Evolutionary conservation across 2,797 vertebrate species (phyloP).

Genomic region (Spea hammondii): DNA sequence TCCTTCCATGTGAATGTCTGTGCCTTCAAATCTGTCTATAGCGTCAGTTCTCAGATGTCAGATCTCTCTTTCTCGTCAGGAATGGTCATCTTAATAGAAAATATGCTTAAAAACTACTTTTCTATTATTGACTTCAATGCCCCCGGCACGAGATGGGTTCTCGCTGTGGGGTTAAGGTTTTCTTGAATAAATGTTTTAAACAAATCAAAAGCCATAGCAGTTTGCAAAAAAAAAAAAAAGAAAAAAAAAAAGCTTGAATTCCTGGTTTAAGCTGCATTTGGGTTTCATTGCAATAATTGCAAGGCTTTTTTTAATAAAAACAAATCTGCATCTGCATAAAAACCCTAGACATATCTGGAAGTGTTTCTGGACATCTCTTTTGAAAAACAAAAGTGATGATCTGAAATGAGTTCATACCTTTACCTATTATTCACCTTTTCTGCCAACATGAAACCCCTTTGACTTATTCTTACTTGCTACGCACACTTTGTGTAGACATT

Average conservation of each 20-base stretch:
- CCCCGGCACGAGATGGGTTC: background rate
- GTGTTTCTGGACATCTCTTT: constrained; percentile 1
- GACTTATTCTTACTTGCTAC: too few relatives aligned
- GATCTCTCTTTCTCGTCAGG: constrained; percentile 10
- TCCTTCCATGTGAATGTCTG: constrained; percentile 43
- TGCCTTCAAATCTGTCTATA: constrained; percentile 46
- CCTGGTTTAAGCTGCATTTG: constrained; percentile 21
- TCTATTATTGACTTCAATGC: constrained; percentile 4
- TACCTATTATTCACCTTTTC: too few relatives aligned
- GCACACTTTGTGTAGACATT: too few relatives aligned
- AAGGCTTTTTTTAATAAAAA: constrained; percentile 9
- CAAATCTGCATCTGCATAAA: background rate
- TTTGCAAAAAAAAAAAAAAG: constrained; percentile 7
- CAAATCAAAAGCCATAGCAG: constrained; percentile 45
- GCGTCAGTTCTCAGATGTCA: constrained; percentile 21
- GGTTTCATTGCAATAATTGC: constrained; percentile 9
- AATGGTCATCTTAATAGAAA: constrained; percentile 2
- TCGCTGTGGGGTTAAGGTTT: background rate
- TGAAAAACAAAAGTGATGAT: background rate
- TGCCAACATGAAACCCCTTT: too few relatives aligned
- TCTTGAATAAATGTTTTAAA: background rate
- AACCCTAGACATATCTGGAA: background rate
- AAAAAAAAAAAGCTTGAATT: constrained; percentile 21
- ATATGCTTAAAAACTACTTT: constrained; percentile 11
- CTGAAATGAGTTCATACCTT: too few relatives aligned